A percentile compares a stretch with the other conserved stretches of the same genome.
Conservation (phyloP, 2,888 invertebrate species). For the Tenodera sinensis region DNA sequence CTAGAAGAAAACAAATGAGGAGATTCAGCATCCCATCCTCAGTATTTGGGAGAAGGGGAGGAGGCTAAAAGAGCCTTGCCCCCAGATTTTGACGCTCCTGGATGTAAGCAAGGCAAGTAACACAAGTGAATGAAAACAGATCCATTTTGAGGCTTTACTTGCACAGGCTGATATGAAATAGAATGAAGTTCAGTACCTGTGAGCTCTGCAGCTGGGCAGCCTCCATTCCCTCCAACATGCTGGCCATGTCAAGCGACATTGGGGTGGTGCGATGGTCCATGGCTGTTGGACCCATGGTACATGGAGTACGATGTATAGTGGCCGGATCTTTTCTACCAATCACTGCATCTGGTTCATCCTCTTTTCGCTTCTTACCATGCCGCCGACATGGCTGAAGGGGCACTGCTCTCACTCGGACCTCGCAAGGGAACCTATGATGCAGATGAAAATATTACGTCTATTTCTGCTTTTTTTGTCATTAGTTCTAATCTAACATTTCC, state of each 20-base stretch:
- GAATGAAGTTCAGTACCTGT: constrained; percentile 52
- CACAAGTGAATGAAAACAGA: too few relatives aligned
- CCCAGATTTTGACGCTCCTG: too few relatives aligned
- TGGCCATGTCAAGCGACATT: constrained; percentile 66
- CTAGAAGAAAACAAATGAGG: too few relatives aligned
- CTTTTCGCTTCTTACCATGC: constrained; percentile 75
- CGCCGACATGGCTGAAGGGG: constrained; percentile 79
- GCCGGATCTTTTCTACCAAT: constrained; percentile 44
- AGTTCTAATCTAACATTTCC: too few relatives aligned
- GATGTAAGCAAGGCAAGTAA: too few relatives aligned
- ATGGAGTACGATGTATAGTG: constrained; percentile 28
- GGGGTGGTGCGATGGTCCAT: constrained; percentile 47
- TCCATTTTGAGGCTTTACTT: too few relatives aligned
- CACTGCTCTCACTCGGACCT: constrained; percentile 78
- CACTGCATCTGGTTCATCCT: constrained; percentile 57
- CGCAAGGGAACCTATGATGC: constrained; percentile 74
- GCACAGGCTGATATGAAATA: too few relatives aligned
- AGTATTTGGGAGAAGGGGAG: too few relatives aligned
- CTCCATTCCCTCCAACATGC: constrained; percentile 73
- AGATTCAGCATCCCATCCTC: too few relatives aligned
- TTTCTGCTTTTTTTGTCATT: too few relatives aligned
- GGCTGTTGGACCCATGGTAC: constrained; percentile 35
- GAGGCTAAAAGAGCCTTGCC: too few relatives aligned
- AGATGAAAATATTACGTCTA: constrained; percentile 12
- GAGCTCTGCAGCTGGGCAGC: constrained; percentile 78